These are phyloP conservation scores for Troilus luridus DNA, from an alignment of 2,888 invertebrate species.

Conservation along the genomic window DNA sequence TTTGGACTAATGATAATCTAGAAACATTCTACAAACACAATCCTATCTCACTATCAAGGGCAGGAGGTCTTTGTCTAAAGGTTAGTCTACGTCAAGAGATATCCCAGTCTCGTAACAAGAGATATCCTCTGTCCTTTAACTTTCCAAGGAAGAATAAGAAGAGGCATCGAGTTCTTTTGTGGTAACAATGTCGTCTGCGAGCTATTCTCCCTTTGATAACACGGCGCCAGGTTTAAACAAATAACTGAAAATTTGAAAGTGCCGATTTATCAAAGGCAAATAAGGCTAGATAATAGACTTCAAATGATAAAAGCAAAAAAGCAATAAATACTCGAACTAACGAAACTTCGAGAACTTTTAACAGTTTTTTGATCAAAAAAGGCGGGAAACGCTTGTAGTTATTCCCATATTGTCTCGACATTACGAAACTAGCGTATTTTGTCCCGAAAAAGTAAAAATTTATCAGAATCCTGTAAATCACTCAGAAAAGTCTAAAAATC, in stretches of 20 bases:
- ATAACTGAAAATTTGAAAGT: neutral
- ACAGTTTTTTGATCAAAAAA: too few relatives aligned
- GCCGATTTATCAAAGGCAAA: neutral
- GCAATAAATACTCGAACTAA: too few relatives aligned
- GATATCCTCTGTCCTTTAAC: neutral
- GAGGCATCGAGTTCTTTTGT: neutral
- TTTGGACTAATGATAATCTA: neutral
- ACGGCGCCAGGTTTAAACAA: neutral
- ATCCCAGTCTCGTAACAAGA: neutral
- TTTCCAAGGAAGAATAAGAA: neutral
- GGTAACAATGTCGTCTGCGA: neutral
- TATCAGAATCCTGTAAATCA: too few relatives aligned
- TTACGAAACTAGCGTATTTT: too few relatives aligned
- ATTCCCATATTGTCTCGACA: too few relatives aligned
- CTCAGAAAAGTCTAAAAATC: too few relatives aligned
- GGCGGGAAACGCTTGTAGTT: too few relatives aligned
- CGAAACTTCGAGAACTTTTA: too few relatives aligned
- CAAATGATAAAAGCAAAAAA: too few relatives aligned
- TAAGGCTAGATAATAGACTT: too few relatives aligned
- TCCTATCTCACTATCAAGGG: neutral
- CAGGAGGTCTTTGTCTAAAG: neutral
- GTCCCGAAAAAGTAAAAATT: too few relatives aligned
- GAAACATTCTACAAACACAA: constrained; percentile 11
- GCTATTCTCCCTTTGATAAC: neutral
- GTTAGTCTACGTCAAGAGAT: neutral